Evolutionary conservation across 2,888 invertebrate species (phyloP).

Genomic region (Acronicta alni): DNA sequence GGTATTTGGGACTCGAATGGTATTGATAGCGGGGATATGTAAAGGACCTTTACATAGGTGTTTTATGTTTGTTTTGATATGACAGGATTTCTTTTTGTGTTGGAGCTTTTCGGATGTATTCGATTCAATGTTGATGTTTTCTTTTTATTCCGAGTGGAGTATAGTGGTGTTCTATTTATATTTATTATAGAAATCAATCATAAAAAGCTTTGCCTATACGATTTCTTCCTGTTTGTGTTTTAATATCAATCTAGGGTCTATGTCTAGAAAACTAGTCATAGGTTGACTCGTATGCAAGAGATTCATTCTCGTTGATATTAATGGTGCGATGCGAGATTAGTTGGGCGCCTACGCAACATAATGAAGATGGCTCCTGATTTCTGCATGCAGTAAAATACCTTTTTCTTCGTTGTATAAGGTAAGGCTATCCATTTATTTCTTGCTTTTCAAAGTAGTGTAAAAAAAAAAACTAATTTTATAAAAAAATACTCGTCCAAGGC

Average conservation of each 20-base stretch:
- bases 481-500: no score
- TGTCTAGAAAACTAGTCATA: constrained; percentile 34
- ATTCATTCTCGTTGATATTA: constrained; percentile 23
- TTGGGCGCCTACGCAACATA: constrained; percentile 34
- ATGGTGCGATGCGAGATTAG: constrained; percentile 17
- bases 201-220: neutral
- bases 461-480: no score
- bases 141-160: constrained; percentile 24
- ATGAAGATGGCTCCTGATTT: no score
- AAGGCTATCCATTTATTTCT: neutral
- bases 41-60: constrained; percentile 60
- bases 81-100: constrained; percentile 52
- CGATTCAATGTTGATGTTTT: constrained; percentile 22
- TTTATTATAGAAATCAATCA: no score
- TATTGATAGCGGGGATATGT: constrained; percentile 66
- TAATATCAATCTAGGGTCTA: neutral
- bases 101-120: constrained; percentile 20
- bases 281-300: constrained; percentile 24
- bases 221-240: neutral
- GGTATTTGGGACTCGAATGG: constrained; percentile 61
- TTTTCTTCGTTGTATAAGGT: neutral
- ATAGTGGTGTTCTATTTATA: constrained; percentile 11
- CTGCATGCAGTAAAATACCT: no score
- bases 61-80: constrained; percentile 58
- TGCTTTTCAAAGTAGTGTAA: no score